phyloP scores from a whole-genome alignment of 2,888 invertebrate species.

The Noctua fimbriata region DNA sequence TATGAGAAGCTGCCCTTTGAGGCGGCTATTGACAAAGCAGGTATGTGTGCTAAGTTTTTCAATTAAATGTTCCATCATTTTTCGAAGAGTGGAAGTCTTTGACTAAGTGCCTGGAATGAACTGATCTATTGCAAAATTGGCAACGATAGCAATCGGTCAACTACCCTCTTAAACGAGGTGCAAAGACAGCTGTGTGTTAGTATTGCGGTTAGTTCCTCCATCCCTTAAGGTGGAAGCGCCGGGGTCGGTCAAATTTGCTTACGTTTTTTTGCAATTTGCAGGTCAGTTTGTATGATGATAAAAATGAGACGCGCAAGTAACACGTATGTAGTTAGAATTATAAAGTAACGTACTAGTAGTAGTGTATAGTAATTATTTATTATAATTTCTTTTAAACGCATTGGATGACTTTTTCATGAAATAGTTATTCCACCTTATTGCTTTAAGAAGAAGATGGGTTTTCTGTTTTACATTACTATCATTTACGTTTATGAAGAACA shows the following conservation, averaged over 20 bases:
- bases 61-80: not conserved
- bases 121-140: not conserved
- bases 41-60: conserved; percentile 58
- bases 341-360: no score
- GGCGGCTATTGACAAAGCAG: conserved; percentile 74
- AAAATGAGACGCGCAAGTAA: no score
- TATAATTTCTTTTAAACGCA: no score
- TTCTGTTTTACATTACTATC: not conserved
- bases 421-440: no score
- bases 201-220: not conserved
- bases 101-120: not conserved
- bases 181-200: not conserved
- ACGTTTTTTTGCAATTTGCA: no score
- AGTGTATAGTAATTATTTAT: no score
- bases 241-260: no score
- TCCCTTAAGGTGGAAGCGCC: no score
- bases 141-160: not conserved
- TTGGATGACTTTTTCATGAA: no score
- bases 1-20: conserved; percentile 71
- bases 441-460: no score
- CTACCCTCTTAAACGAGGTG: not conserved
- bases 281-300: no score
- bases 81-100: not conserved
- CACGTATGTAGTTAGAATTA: no score
- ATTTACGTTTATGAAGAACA: not conserved